A percentile compares a stretch with the other conserved stretches of the same genome.
phyloP scores from a whole-genome alignment of 2,113 vertebrate species.

The Candoia aspera region DNA sequence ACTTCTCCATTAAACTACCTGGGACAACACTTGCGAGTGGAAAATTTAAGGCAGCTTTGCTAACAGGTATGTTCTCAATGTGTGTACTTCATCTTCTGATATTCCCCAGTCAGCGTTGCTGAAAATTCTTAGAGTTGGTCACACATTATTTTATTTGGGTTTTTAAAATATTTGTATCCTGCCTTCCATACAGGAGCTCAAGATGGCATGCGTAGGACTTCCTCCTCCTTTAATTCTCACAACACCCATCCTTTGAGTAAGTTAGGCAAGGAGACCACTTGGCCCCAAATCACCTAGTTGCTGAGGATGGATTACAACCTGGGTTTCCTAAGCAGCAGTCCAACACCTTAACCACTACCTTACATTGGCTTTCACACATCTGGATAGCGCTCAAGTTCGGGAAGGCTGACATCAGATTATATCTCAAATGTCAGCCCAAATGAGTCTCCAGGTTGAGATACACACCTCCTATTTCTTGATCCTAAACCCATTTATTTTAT shows the following conservation, averaged over 20 bases:
- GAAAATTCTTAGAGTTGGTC: too few relatives aligned
- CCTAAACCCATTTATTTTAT: neutral
- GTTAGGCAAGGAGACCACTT: neutral
- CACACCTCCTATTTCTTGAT: neutral
- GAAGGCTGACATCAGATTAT: too few relatives aligned
- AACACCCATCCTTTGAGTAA: neutral
- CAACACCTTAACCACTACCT: too few relatives aligned
- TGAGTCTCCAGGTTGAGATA: neutral
- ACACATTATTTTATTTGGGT: too few relatives aligned
- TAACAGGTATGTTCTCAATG: too few relatives aligned
- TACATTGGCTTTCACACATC: too few relatives aligned
- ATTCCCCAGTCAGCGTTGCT: too few relatives aligned
- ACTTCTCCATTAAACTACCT: neutral
- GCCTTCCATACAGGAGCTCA: neutral
- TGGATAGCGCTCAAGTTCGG: too few relatives aligned
- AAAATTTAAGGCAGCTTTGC: neutral
- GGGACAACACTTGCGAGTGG: neutral
- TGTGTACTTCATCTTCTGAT: too few relatives aligned
- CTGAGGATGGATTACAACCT: neutral
- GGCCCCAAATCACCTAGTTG: neutral
- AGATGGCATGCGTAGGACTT: neutral
- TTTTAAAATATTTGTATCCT: neutral
- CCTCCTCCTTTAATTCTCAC: neutral
- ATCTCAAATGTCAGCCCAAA: too few relatives aligned
- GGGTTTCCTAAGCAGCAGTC: neutral